These are phyloP conservation scores for Gracilinanus agilis DNA, from an alignment of 2,113 vertebrate species.

Conservation along the genomic window DNA sequence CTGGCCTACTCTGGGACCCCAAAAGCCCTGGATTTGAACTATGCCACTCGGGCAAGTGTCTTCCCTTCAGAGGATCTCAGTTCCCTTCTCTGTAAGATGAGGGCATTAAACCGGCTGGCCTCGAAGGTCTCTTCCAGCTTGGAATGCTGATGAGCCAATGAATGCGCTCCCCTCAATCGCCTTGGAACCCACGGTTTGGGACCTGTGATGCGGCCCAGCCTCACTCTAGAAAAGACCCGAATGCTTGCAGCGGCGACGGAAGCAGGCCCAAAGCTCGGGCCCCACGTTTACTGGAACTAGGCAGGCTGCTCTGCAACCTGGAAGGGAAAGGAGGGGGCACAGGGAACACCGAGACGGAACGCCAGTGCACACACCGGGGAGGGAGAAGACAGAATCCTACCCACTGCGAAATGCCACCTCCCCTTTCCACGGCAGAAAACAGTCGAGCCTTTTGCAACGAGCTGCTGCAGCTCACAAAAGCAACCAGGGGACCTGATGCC, in stretches of 20 bases:
- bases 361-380: neutral
- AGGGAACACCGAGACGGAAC: too few relatives aligned
- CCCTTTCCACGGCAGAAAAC: neutral
- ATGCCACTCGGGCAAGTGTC: neutral
- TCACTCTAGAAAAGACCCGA: neutral
- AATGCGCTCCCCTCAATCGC: too few relatives aligned
- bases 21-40: neutral
- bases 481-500: neutral
- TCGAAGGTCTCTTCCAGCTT: neutral
- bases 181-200: neutral
- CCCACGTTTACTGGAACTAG: neutral
- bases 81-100: neutral
- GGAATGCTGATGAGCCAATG: neutral
- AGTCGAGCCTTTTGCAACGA: neutral
- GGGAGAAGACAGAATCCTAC: neutral
- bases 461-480: neutral
- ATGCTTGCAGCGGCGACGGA: neutral
- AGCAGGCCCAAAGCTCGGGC: neutral
- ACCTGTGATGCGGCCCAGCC: neutral
- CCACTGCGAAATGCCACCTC: neutral
- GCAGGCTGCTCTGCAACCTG: neutral
- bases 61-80: neutral
- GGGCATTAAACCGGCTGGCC: neutral
- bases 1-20: neutral
- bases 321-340: neutral